phyloP scores from a whole-genome alignment of 1,140 invertebrate species.

The Hetaerina americana region DNA sequence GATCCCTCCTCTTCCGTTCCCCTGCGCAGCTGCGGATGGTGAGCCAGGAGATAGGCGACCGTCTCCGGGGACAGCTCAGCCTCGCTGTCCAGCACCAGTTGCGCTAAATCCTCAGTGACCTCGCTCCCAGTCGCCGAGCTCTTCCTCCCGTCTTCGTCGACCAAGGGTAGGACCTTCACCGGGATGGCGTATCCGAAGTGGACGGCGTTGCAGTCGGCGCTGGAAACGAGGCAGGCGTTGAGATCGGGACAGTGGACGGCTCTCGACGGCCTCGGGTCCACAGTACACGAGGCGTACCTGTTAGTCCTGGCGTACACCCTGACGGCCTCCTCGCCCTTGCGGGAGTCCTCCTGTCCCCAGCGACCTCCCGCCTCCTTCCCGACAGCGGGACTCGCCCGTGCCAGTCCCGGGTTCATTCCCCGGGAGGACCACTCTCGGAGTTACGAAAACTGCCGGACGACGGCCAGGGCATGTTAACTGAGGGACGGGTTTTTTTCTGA shows the following conservation, averaged over 20 bases:
- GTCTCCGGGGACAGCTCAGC: conserved; percentile 18
- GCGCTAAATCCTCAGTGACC: conserved; percentile 19
- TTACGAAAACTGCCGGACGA: neutral
- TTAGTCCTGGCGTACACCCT: neutral
- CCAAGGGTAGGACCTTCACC: conserved; percentile 29
- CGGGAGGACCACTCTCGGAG: neutral
- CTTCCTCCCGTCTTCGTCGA: conserved; percentile 10
- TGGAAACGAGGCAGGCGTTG: conserved; percentile 31
- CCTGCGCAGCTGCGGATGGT: conserved; percentile 22
- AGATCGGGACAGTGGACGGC: conserved; percentile 37
- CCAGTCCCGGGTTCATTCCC: neutral
- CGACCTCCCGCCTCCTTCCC: neutral
- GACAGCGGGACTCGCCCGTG: neutral
- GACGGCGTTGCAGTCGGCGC: conserved; percentile 35
- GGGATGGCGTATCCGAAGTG: conserved; percentile 44
- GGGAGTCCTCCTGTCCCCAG: neutral
- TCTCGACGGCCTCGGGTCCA: conserved; percentile 32
- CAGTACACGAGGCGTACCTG: conserved; percentile 26
- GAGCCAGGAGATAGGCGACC: conserved; percentile 23
- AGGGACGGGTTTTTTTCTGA: no score
- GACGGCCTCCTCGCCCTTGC: neutral
- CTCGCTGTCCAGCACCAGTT: conserved; percentile 23
- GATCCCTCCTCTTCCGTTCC: conserved; percentile 8
- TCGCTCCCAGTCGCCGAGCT: neutral
- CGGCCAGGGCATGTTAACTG: neutral